Evolutionary conservation across 2,797 vertebrate species (phyloP), one percentile per base, ranked within the genome.

Genomic region (Lacerta viridis): DNA sequence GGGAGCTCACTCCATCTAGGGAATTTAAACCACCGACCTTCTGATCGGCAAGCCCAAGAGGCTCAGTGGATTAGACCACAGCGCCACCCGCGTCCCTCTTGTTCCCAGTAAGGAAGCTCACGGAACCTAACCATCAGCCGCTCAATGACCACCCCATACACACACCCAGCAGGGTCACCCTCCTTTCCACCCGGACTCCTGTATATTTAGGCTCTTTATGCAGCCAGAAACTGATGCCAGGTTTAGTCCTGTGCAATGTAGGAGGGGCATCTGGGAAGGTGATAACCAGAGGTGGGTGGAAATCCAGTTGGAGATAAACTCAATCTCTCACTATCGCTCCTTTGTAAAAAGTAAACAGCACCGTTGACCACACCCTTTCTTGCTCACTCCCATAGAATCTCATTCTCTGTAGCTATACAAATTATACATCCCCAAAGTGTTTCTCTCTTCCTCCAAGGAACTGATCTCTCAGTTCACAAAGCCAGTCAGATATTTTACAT

Each of bases 401-500:
- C 2, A 46, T 25, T 25, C 4, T 76, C 8, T 76, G 41, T 41
- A 75, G 20, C 7, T 93, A 15, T 82, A 81, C 1, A 15, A 85
- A 88, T 9, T 25, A 85, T 11, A 80, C 7, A 1, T 84, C 87
- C 77, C 36, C 4, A 86, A 87, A 92, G 89, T 83, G 87, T 85
- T 77, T 85, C 59, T 83, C 61, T 61, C 76, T 50, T 15, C 78
- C 85, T 85, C 86, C 82, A 68, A 94, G 92, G 88, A 90, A 43
- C 80, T 87, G 90, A 79, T 80, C 92, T 93, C 55, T 83, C 76
- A 86, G 80, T 80, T 83, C 76, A 64, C 86, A 80, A 83, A 46
- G 46, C 85, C 4, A 13, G 68, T 15, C 29, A n/a, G 89, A 91
- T 94, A 92, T 95, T 94, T 94, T 50, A n/a, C 66, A 69, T n/a